These are phyloP conservation scores for Ascaphus truei DNA, from an alignment of 2,113 vertebrate species.

Conservation along the genomic window DNA sequence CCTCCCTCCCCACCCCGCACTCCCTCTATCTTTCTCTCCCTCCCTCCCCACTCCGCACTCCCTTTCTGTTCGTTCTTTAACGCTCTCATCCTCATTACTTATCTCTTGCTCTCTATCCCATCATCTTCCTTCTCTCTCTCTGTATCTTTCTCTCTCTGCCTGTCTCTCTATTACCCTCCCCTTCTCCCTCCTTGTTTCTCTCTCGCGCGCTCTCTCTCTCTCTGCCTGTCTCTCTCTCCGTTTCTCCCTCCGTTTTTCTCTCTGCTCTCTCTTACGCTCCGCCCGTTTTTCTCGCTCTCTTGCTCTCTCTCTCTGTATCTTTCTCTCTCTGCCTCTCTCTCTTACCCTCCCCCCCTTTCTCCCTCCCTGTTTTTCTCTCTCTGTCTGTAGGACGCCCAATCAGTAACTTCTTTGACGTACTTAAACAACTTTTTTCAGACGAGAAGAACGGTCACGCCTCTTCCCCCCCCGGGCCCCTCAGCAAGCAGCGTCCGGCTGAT, in stretches of 20 bases:
- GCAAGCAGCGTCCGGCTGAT: constrained; percentile 68
- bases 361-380: constrained; percentile 70
- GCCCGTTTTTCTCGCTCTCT: constrained; percentile 61
- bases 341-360: constrained; percentile 46
- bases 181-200: constrained; percentile 52
- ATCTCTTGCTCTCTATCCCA: not conserved
- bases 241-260: constrained; percentile 42
- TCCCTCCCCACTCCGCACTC: not conserved
- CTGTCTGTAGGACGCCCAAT: constrained; percentile 87
- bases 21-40: no score
- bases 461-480: constrained; percentile 80
- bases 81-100: not conserved
- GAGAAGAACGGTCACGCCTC: constrained; percentile 98
- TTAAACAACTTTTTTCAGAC: constrained; percentile 99
- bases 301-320: constrained; percentile 69
- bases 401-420: constrained; percentile 99
- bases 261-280: constrained; percentile 55
- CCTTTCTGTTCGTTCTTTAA: not conserved
- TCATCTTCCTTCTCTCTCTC: not conserved
- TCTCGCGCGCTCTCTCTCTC: constrained; percentile 53
- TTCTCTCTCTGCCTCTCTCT: constrained; percentile 52
- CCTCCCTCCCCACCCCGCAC: no score
- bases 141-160: not conserved
- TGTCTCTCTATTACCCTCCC: constrained; percentile 33
- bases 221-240: constrained; percentile 53